Evolutionary conservation across 2,797 vertebrate genomes (phyloP).

Genomic region (Luscinia megarhynchos): DNA sequence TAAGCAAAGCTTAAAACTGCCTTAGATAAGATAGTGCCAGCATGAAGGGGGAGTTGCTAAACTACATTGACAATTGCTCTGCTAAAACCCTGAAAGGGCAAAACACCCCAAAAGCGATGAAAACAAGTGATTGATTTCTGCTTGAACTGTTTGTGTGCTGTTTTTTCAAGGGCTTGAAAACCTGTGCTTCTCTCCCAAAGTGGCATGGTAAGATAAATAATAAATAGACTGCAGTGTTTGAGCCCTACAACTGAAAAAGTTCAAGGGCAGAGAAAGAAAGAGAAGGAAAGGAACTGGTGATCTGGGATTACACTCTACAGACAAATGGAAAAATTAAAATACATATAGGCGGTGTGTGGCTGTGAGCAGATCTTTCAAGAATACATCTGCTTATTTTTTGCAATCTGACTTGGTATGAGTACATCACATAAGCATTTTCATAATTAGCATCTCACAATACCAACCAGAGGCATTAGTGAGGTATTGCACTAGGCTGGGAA

Average conservation of each 20-base stretch:
- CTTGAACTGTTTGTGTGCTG: not conserved
- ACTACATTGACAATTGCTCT: not conserved
- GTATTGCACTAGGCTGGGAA: not conserved
- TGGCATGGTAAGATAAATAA: slow-evolving; percentile 8
- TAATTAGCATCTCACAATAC: not conserved
- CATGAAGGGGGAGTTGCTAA: not conserved
- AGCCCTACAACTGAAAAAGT: not conserved
- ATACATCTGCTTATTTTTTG: not conserved
- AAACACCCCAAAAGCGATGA: not conserved
- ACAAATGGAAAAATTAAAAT: not conserved
- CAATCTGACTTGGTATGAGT: not conserved
- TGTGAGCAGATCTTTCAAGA: not conserved
- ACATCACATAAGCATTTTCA: not conserved
- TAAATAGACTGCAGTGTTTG: not conserved
- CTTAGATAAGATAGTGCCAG: not conserved
- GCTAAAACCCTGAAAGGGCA: not conserved
- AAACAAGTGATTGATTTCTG: not conserved
- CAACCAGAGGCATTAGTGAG: not conserved
- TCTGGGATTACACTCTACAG: not conserved
- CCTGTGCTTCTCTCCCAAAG: not conserved
- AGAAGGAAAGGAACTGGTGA: not conserved
- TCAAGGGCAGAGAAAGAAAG: not conserved
- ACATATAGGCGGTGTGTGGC: not conserved
- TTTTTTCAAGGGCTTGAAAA: not conserved
- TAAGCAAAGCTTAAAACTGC: not conserved